Conservation (phyloP, 37 sponge, comb jelly and placozoan species). For the Dysidea cf. avara region DNA sequence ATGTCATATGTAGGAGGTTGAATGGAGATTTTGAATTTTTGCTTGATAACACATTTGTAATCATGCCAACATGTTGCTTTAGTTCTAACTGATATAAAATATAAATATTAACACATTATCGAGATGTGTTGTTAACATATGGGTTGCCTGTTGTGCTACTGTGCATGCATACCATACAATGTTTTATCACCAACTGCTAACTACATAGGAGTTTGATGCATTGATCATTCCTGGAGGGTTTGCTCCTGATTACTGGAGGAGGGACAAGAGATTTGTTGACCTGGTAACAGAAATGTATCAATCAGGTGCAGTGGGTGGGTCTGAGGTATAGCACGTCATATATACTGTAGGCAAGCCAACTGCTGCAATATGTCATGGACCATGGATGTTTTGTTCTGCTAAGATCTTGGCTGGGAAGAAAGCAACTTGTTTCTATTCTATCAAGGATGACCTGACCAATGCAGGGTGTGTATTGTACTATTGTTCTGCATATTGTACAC, state of each 20-base stretch:
- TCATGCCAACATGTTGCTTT: too few species aligned
- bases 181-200: too few species aligned
- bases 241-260: too few species aligned
- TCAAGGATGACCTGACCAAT: conserved; percentile 79
- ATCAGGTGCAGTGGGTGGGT: too few species aligned
- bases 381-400: conserved; percentile 72
- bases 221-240: conserved; percentile 76
- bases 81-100: too few species aligned
- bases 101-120: too few species aligned
- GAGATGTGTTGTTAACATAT: too few species aligned
- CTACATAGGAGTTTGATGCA: conserved; percentile 53
- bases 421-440: conserved; percentile 68
- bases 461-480: conserved; percentile 33
- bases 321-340: too few species aligned
- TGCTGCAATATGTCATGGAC: conserved; percentile 71
- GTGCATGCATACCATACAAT: neutral
- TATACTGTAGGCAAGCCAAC: conserved; percentile 48
- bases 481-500: neutral
- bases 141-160: neutral
- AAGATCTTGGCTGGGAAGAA: conserved; percentile 43
- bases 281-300: conserved; percentile 33
- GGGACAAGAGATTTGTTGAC: conserved; percentile 64
- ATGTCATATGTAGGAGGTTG: too few species aligned
- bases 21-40: too few species aligned
- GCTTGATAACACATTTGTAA: too few species aligned